Evolutionary conservation across 2,113 vertebrate genomes (phyloP).

Genomic region (Muntiacus muntjak): DNA sequence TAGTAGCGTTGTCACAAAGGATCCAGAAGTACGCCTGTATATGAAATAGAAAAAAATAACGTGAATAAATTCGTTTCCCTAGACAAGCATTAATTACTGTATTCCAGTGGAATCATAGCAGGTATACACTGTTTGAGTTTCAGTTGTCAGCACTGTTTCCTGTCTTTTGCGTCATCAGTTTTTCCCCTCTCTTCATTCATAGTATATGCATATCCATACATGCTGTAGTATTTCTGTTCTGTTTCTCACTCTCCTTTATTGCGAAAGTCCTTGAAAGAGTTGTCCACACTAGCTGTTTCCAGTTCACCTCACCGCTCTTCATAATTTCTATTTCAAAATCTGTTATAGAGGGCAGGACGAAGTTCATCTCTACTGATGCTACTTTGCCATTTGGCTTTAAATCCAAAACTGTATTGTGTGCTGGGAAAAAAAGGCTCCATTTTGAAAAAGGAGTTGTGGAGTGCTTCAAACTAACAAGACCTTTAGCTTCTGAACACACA

Average conservation of each 20-base stretch:
- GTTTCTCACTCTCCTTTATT: not conserved
- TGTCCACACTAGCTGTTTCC: not conserved
- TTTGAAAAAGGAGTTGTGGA: slow-evolving; percentile 70
- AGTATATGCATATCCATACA: not conserved
- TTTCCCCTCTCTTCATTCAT: not conserved
- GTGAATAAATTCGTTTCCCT: not conserved
- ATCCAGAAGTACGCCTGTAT: slow-evolving; percentile 76
- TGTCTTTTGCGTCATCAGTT: not conserved
- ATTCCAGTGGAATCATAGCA: not conserved
- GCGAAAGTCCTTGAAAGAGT: not conserved
- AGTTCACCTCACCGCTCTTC: slow-evolving; percentile 75
- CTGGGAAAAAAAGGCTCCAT: slow-evolving; percentile 75
- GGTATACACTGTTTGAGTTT: not conserved
- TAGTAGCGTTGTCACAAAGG: slow-evolving; percentile 88
- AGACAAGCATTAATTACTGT: not conserved
- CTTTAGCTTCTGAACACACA: slow-evolving; percentile 90
- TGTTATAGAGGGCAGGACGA: slow-evolving; percentile 71
- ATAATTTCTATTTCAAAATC: slow-evolving; percentile 83
- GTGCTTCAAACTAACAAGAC: slow-evolving; percentile 81
- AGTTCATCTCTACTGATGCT: slow-evolving; percentile 78
- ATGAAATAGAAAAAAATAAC: not conserved
- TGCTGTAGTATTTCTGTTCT: not conserved
- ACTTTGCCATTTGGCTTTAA: slow-evolving; percentile 84
- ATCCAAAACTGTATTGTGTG: slow-evolving; percentile 84
- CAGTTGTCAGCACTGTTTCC: not conserved